Evolutionary conservation across 35 echinoderm and acorn worm genomes (phyloP).

Genomic region (Acanthaster planci): DNA sequence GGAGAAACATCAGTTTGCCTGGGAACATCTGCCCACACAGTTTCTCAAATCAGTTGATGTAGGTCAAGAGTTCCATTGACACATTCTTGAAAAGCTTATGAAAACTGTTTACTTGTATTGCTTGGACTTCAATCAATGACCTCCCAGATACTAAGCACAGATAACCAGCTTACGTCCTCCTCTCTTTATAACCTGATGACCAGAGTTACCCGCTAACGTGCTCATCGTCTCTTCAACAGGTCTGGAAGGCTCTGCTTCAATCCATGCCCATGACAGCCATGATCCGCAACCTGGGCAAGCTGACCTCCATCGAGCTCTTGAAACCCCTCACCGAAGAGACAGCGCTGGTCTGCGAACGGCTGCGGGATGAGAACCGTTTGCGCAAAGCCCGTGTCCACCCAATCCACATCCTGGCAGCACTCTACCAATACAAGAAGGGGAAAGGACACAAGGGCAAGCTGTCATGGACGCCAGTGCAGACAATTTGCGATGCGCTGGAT

Average conservation of each 20-base stretch:
- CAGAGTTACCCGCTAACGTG: too few species aligned
- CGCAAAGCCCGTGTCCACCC: constrained; percentile 72
- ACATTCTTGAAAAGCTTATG: not conserved
- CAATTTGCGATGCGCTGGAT: constrained; percentile 66
- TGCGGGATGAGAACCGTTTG: constrained; percentile 50
- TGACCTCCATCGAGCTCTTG: constrained; percentile 67
- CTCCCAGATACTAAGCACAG: not conserved
- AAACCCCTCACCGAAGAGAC: constrained; percentile 37
- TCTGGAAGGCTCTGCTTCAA: constrained; percentile 76
- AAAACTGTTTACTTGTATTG: too few species aligned
- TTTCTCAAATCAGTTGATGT: constrained; percentile 83
- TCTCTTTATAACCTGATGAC: too few species aligned
- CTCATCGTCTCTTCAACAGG: constrained; percentile 16
- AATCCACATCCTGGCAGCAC: constrained; percentile 65
- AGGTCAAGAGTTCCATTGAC: not conserved
- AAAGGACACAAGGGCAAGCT: constrained; percentile 80
- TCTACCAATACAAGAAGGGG: constrained; percentile 61
- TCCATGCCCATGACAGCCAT: constrained; percentile 77
- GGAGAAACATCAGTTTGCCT: constrained; percentile 76
- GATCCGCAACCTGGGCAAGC: constrained; percentile 64
- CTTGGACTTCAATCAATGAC: too few species aligned
- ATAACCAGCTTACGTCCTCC: too few species aligned
- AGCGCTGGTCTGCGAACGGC: constrained; percentile 54
- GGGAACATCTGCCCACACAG: constrained; percentile 78
- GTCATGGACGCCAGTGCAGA: constrained; percentile 61